Conservation (phyloP, 2,113 vertebrate genomes). For the Psettodes erumei region DNA sequence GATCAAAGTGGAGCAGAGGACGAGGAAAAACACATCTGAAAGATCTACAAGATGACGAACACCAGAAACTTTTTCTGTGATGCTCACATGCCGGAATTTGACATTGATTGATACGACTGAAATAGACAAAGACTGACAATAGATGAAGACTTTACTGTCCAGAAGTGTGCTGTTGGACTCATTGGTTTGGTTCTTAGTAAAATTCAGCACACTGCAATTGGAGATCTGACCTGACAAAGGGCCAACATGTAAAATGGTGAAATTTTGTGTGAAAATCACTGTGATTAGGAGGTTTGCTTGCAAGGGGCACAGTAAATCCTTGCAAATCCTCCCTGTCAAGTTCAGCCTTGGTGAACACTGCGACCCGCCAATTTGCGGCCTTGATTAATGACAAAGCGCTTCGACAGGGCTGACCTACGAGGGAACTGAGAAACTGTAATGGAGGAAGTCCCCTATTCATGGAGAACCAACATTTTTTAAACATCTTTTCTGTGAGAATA, state of each 20-base stretch:
- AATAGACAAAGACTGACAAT: not conserved
- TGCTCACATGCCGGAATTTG: not conserved
- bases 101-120: not conserved
- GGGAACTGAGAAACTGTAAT: not conserved
- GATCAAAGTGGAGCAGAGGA: constrained; percentile 60
- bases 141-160: too few relatives aligned
- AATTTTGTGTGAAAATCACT: not conserved
- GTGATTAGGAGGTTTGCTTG: not conserved
- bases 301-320: not conserved
- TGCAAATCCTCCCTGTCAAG: not conserved
- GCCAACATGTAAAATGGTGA: too few relatives aligned
- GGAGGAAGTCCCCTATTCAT: too few relatives aligned
- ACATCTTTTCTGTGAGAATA: too few relatives aligned
- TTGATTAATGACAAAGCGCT: not conserved
- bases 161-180: too few relatives aligned
- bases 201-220: not conserved
- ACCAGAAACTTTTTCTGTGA: constrained; percentile 33
- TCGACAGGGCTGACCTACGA: not conserved
- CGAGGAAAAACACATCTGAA: constrained; percentile 6
- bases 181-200: too few relatives aligned
- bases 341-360: not conserved
- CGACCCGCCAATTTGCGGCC: too few relatives aligned
- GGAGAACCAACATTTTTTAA: too few relatives aligned
- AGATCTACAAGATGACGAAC: constrained; percentile 29
- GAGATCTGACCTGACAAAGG: not conserved